Base-by-base conservation (phyloP, 2,888 invertebrate genomes). In the Athalia rosae region DNA sequence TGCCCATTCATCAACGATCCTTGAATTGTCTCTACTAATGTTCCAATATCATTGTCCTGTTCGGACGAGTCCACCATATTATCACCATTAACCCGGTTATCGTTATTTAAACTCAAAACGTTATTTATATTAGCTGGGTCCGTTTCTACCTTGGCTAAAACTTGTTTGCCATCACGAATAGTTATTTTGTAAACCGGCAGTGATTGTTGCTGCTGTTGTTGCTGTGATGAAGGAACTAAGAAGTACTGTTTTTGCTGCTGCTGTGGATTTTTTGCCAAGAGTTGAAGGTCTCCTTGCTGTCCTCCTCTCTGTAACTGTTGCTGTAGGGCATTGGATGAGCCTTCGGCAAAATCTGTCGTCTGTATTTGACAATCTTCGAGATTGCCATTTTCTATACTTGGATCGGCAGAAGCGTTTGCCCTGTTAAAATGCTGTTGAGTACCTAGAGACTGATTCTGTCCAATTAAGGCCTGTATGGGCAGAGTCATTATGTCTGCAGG, bases 131-230 rank as follows among this genome's bases (percentile, higher is more conserved):
- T 87, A 11, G 86, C 79, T 53, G 85, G 85, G 73, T 88, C 90
- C 0, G 87, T 86, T 74, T 88, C 92, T 80, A 93, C 91, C 90
- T 93, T 93, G 6, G 93, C 92, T 84, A 95, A 90, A 66, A 94
- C 91, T 89, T 94, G 94, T 89, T 94, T 95, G 13, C 94, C 94
- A 90, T 95, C 95, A 86, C 94, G 94, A 79, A 94, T 91, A 53
- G 93, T 92, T 83, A 95, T 93, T 90, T 95, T 95, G 84, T 92
- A 93, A 83, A 90, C 87, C 6, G 90, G 89, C 13, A 77, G 41
- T 0, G 69, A 41, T 45, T 79, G 79, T 58, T 77, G 79, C 8
- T 74, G 81, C 6, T 79, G 47, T 6, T 82, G 79, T 43, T 80
- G 80, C 56, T 71, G 71, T 15, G 74, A 74, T n/a, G 74, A 61